phyloP scores from a whole-genome alignment of 2,797 vertebrate genomes.

The Danionella dracula region DNA sequence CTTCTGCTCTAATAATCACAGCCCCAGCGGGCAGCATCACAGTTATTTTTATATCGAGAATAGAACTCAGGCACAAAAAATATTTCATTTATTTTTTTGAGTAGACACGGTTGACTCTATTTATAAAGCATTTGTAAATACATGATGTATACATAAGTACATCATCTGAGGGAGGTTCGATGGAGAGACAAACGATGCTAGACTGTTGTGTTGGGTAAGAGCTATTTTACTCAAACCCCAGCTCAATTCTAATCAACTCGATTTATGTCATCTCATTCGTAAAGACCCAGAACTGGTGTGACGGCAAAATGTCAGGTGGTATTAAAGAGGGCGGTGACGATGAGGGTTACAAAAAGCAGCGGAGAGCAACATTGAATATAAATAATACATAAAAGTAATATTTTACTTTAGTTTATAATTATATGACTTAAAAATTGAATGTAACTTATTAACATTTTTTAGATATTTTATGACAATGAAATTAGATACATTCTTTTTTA shows the following conservation, averaged over 20 bases:
- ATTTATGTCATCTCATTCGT: background rate
- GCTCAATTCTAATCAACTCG: background rate
- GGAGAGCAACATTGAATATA: background rate
- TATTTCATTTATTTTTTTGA: background rate
- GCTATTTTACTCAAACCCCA: background rate
- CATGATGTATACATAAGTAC: background rate
- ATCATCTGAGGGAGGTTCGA: background rate
- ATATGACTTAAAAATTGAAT: no score
- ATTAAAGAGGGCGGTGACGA: background rate
- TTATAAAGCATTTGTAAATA: background rate
- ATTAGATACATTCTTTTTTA: no score
- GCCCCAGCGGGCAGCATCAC: slow-evolving; percentile 48
- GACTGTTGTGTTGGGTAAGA: background rate
- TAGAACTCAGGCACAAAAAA: slow-evolving; percentile 39
- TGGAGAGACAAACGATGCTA: background rate
- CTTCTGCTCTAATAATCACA: slow-evolving; percentile 76
- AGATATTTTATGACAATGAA: no score
- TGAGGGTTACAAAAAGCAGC: background rate
- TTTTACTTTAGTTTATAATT: no score
- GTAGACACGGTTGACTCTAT: background rate
- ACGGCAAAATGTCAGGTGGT: background rate
- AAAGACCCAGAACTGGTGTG: background rate
- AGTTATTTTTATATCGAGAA: slow-evolving; percentile 50
- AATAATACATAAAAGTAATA: no score
- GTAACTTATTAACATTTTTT: no score